Evolutionary conservation across 2,797 vertebrate genomes (phyloP).

Genomic region (Rhabdomys pumilio): DNA sequence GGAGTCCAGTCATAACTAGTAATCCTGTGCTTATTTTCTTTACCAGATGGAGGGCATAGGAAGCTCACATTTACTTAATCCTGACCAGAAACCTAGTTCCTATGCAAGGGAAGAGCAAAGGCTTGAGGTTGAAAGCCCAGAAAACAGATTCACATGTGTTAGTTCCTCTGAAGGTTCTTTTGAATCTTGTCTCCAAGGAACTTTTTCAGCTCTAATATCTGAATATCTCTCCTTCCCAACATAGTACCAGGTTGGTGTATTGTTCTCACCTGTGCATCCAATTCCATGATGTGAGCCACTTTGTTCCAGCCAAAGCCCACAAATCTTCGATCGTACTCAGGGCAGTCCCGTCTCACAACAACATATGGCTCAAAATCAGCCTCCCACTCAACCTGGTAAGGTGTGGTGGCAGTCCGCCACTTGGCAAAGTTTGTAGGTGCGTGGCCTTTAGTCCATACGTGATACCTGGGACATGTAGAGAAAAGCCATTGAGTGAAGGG

Average conservation of each 20-base stretch:
- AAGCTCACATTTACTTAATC: neutral
- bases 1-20: neutral
- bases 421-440: slow-evolving; percentile 99
- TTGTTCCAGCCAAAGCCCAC: slow-evolving; percentile 99
- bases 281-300: slow-evolving; percentile 99
- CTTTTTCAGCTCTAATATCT: neutral
- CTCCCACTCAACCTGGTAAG: slow-evolving; percentile 98
- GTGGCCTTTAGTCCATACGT: slow-evolving; percentile 99
- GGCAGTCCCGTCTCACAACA: slow-evolving; percentile 96
- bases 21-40: neutral
- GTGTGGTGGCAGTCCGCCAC: slow-evolving; percentile 98
- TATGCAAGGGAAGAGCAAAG: neutral
- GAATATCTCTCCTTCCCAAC: accelerated
- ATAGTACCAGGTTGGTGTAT: accelerated
- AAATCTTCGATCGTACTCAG: slow-evolving; percentile 98
- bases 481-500: slow-evolving; percentile 4
- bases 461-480: slow-evolving; percentile 91
- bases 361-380: slow-evolving; percentile 99
- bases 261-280: slow-evolving; percentile 96
- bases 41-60: neutral
- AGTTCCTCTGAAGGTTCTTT: neutral
- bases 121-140: neutral
- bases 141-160: neutral
- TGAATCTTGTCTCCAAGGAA: neutral
- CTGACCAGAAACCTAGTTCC: neutral